phyloP scores from a whole-genome alignment of 2,113 vertebrate genomes.

The Merops nubicus region DNA sequence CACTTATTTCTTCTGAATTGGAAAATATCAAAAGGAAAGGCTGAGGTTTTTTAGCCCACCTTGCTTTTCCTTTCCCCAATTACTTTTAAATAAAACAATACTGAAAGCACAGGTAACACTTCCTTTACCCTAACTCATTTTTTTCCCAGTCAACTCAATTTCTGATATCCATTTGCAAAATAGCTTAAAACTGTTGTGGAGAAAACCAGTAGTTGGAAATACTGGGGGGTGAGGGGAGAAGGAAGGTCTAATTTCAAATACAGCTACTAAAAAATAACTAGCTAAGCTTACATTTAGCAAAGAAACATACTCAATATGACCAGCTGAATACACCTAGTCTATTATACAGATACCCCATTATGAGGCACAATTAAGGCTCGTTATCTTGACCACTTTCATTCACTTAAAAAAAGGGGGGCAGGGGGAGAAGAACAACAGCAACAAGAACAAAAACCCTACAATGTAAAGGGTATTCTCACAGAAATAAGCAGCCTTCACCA shows the following conservation, averaged over 20 bases:
- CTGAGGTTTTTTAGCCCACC: background rate
- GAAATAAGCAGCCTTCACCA: background rate
- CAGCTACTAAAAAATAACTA: background rate
- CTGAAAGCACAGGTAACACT: background rate
- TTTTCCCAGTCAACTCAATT: background rate
- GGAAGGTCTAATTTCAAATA: background rate
- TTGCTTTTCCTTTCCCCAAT: background rate
- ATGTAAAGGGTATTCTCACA: background rate
- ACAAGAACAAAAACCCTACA: background rate
- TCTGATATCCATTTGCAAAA: background rate
- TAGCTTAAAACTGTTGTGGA: background rate
- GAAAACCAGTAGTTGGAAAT: background rate
- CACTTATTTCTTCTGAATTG: background rate
- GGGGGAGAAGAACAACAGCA: too few relatives aligned
- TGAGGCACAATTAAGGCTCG: background rate
- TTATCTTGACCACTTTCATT: background rate
- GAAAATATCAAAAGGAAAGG: background rate
- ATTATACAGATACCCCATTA: background rate
- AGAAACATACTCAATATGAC: background rate
- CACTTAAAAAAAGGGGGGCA: background rate
- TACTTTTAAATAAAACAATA: background rate
- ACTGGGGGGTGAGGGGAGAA: fast-evolving
- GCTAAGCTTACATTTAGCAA: background rate
- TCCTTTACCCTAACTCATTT: background rate
- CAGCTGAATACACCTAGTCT: background rate